phyloP scores from a whole-genome alignment of 2,113 vertebrate genomes.

The Narcine bancroftii region DNA sequence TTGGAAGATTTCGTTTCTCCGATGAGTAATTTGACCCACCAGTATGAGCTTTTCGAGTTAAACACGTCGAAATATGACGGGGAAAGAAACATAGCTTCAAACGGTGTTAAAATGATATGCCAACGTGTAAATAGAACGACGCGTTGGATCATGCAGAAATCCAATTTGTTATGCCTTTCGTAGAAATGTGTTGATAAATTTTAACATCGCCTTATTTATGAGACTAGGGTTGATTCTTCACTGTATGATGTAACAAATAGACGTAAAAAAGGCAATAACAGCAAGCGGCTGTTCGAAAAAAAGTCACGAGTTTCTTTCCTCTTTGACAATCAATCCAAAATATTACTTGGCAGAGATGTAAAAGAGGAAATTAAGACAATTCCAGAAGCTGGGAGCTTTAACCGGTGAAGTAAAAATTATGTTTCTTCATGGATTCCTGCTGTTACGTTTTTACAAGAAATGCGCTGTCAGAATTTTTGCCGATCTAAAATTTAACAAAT shows the following conservation, averaged over 20 bases:
- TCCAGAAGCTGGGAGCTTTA: not conserved
- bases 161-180: constrained; percentile 5
- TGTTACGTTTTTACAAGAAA: not conserved
- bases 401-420: not conserved
- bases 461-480: not conserved
- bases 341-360: not conserved
- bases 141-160: not conserved
- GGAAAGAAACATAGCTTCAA: not conserved
- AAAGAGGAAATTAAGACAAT: not conserved
- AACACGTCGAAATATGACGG: no score
- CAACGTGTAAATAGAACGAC: not conserved
- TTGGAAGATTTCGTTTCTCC: not conserved
- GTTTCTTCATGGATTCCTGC: not conserved
- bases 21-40: not conserved
- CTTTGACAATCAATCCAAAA: constrained; percentile 14
- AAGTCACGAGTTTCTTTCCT: not conserved
- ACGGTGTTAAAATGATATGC: not conserved
- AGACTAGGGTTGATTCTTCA: not conserved
- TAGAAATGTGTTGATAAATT: constrained; percentile 3
- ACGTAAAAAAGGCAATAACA: constrained; percentile 4
- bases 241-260: not conserved
- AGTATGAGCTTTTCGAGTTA: not conserved
- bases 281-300: constrained; percentile 6
- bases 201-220: constrained; percentile 6
- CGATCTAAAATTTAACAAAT: not conserved